Evolutionary conservation across 2,797 vertebrate genomes (phyloP).

Genomic region (Halcyon leucocephala): DNA sequence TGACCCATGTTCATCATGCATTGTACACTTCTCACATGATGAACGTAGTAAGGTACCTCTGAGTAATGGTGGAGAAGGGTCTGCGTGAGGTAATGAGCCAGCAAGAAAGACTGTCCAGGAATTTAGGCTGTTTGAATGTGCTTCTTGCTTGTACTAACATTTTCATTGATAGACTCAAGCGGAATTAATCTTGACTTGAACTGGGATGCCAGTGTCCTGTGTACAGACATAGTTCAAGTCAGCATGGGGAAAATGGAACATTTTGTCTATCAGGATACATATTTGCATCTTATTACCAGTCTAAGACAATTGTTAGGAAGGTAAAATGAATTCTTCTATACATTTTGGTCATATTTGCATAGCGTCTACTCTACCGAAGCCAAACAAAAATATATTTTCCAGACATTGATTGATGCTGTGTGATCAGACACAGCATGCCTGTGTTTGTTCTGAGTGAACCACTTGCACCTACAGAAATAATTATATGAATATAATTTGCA

Average conservation of each 20-base stretch:
- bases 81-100: background rate
- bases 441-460: constrained; percentile 56
- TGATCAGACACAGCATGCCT: constrained; percentile 52
- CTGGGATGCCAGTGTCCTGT: background rate
- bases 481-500: constrained; percentile 92
- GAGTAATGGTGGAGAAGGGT: background rate
- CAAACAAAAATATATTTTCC: constrained; percentile 43
- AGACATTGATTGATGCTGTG: constrained; percentile 28
- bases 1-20: accelerated
- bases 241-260: background rate
- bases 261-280: background rate
- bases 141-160: background rate
- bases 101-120: background rate
- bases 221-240: background rate
- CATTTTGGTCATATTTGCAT: background rate
- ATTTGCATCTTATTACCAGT: background rate
- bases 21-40: background rate
- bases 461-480: constrained; percentile 81
- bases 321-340: background rate
- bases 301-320: background rate
- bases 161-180: background rate
- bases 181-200: background rate
- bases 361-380: background rate
- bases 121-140: background rate
- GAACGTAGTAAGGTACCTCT: background rate